These are phyloP conservation scores for Alcis repandata DNA, from an alignment of 2,888 invertebrate genomes.

Conservation along the genomic window DNA sequence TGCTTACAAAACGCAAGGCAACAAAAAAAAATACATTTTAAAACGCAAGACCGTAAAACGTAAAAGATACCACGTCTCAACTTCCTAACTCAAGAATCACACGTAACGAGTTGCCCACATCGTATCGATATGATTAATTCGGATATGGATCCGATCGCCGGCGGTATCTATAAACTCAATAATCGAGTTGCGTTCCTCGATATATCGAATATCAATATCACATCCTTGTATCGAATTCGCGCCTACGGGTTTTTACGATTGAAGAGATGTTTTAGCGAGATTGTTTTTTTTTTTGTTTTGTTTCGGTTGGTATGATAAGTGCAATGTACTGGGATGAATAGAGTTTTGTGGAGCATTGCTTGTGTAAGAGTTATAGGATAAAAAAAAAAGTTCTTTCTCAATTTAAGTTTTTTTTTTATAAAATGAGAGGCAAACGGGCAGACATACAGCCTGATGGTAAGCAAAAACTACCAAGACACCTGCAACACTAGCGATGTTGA, in stretches of 20 bases:
- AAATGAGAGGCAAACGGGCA: too few species aligned
- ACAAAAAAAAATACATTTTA: too few species aligned
- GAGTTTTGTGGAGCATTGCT: too few species aligned
- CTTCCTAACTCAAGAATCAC: conserved; percentile 48
- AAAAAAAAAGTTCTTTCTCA: too few species aligned
- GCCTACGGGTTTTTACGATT: conserved; percentile 67
- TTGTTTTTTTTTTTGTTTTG: conserved; percentile 34
- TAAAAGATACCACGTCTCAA: conserved; percentile 46
- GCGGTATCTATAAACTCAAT: conserved; percentile 67
- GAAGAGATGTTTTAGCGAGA: conserved; percentile 46
- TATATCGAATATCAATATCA: conserved; percentile 52
- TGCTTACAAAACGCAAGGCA: too few species aligned
- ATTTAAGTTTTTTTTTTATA: too few species aligned
- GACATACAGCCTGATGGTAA: too few species aligned
- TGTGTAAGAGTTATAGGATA: too few species aligned
- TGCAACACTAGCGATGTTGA: too few species aligned
- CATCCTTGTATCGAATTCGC: conserved; percentile 60
- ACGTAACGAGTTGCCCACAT: conserved; percentile 76
- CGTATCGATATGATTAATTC: conserved; percentile 81
- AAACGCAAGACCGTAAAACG: too few species aligned
- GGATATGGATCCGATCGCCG: conserved; percentile 80
- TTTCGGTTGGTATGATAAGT: not conserved
- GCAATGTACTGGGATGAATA: not conserved
- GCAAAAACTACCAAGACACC: too few species aligned
- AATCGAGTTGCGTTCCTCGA: conserved; percentile 52